phyloP scores from a whole-genome alignment of 2,113 vertebrate genomes.

The Nothobranchius kuhntae region DNA sequence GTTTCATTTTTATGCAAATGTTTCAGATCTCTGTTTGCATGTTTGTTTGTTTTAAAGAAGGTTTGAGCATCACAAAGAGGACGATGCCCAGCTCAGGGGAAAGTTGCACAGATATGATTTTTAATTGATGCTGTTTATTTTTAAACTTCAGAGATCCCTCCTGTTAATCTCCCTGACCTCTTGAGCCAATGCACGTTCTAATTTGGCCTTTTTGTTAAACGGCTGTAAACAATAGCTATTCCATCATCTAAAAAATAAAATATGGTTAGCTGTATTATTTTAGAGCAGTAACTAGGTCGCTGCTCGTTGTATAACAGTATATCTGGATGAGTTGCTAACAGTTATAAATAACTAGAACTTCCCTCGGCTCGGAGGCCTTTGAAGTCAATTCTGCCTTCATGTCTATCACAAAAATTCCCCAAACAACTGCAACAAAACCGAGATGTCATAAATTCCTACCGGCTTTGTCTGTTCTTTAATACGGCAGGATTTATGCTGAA shows the following conservation, averaged over 20 bases:
- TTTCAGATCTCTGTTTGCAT: not conserved
- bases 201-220: conserved; percentile 1
- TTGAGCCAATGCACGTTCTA: not conserved
- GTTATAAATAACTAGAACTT: conserved; percentile 73
- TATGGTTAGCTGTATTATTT: conserved; percentile 36
- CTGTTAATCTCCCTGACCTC: conserved; percentile 9
- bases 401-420: conserved; percentile 49
- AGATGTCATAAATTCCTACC: not conserved
- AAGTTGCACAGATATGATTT: conserved; percentile 10
- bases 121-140: not conserved
- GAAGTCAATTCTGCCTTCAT: conserved; percentile 43
- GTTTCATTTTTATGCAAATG: not conserved
- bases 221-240: not conserved
- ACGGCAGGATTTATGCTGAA: conserved; percentile 42
- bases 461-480: conserved; percentile 27
- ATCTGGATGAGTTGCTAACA: conserved; percentile 56
- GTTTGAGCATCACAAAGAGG: conserved; percentile 10
- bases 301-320: conserved; percentile 62
- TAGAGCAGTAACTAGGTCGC: conserved; percentile 67
- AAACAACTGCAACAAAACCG: conserved; percentile 33
- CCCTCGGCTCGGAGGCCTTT: conserved; percentile 55
- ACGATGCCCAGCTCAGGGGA: not conserved
- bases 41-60: conserved; percentile 21
- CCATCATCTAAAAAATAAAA: conserved; percentile 24
- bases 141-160: not conserved